Evolutionary conservation across 2,888 invertebrate species (phyloP).

Genomic region (Euplagia quadripunctaria): DNA sequence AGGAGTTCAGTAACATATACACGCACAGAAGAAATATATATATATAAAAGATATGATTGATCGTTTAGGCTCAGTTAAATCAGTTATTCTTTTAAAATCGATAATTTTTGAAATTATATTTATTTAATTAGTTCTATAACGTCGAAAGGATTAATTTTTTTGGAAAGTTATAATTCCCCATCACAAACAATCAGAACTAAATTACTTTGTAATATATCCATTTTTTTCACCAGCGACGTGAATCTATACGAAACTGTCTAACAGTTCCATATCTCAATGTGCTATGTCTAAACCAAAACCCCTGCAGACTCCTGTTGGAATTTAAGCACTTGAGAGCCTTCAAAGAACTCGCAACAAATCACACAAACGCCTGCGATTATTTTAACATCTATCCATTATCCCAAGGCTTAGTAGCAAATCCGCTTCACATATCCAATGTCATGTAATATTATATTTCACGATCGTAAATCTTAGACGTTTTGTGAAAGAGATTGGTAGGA

Average conservation of each 20-base stretch:
- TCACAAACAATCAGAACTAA: too few relatives aligned
- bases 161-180: too few relatives aligned
- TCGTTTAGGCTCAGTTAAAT: too few relatives aligned
- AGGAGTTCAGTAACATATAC: too few relatives aligned
- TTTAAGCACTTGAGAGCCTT: background rate
- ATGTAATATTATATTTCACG: conserved; percentile 42
- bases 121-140: too few relatives aligned
- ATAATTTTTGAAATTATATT: too few relatives aligned
- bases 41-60: too few relatives aligned
- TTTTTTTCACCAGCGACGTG: too few relatives aligned
- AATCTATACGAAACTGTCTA: background rate
- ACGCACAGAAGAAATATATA: too few relatives aligned
- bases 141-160: too few relatives aligned
- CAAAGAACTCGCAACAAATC: conserved; percentile 1
- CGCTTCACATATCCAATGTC: conserved; percentile 31
- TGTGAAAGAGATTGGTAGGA: conserved; percentile 51
- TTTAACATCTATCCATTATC: conserved; percentile 12
- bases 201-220: too few relatives aligned
- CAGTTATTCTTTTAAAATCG: too few relatives aligned
- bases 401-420: conserved; percentile 8
- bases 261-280: background rate
- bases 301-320: background rate
- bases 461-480: conserved; percentile 51
- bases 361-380: background rate
- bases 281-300: background rate